A percentile compares a stretch with the other conserved stretches of the same genome.
Conservation (phyloP, 2,888 invertebrate genomes). For the Meta bourneti region DNA sequence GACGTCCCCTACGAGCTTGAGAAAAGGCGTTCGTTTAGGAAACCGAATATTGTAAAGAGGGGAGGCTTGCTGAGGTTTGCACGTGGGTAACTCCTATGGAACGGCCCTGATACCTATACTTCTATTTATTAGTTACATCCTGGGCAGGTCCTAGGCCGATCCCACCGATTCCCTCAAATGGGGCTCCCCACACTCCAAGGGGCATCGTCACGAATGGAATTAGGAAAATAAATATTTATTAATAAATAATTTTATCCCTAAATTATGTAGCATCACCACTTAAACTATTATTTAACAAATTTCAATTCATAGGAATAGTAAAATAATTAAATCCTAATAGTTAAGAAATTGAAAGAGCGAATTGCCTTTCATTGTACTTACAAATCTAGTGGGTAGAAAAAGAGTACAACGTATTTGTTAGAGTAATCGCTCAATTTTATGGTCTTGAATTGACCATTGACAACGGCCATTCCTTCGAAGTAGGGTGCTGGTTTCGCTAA, state of each 20-base stretch:
- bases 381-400: slow-evolving; percentile 65
- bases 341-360: background rate
- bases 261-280: too few species aligned
- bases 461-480: slow-evolving; percentile 63
- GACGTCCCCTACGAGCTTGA: too few species aligned
- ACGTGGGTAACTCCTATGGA: too few species aligned
- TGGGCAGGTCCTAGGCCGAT: too few species aligned
- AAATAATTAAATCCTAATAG: background rate
- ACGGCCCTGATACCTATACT: too few species aligned
- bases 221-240: background rate
- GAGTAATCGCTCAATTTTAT: slow-evolving; percentile 56
- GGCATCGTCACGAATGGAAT: too few species aligned
- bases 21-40: too few species aligned
- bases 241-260: background rate
- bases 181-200: too few species aligned
- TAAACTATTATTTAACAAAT: background rate
- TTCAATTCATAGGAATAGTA: background rate
- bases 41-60: too few species aligned
- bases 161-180: too few species aligned
- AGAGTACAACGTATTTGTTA: slow-evolving; percentile 53
- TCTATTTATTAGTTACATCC: too few species aligned
- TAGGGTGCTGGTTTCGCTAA: slow-evolving; percentile 63
- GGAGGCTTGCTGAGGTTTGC: too few species aligned
- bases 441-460: slow-evolving; percentile 49
- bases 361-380: slow-evolving; percentile 20